These are phyloP conservation scores for Empis stercorea DNA, from an alignment of 2,888 invertebrate species.

Conservation along the genomic window DNA sequence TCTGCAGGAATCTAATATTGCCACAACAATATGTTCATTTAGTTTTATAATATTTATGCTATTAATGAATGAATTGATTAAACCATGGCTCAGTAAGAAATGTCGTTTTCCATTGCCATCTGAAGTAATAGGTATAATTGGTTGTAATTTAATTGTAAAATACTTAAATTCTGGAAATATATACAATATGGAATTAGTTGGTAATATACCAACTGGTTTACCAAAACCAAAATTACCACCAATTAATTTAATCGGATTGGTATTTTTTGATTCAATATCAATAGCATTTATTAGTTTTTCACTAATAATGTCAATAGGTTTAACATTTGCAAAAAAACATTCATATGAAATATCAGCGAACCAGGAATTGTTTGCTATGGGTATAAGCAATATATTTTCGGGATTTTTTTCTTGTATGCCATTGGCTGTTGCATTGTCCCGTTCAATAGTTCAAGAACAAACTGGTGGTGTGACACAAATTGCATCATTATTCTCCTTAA, in stretches of 20 bases:
- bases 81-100: conserved; percentile 45
- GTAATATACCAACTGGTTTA: conserved; percentile 56
- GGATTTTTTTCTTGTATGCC: conserved; percentile 55
- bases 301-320: conserved; percentile 59
- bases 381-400: conserved; percentile 53
- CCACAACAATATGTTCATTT: conserved; percentile 48
- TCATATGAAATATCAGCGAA: conserved; percentile 57
- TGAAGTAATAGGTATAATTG: conserved; percentile 57
- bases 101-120: conserved; percentile 59
- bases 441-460: conserved; percentile 58
- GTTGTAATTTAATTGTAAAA: conserved; percentile 51
- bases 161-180: no score
- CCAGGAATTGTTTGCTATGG: conserved; percentile 59
- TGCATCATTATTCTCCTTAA: conserved; percentile 61
- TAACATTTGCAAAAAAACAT: conserved; percentile 58
- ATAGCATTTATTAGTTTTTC: conserved; percentile 61
- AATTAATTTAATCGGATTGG: conserved; percentile 40
- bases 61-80: conserved; percentile 49
- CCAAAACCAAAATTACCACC: conserved; percentile 46
- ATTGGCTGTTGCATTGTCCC: conserved; percentile 50
- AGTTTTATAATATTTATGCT: conserved; percentile 47
- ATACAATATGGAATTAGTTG: conserved; percentile 41
- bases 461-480: conserved; percentile 71
- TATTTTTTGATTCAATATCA: conserved; percentile 48
- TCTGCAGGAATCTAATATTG: conserved; percentile 39